Percentiles rank a stretch among this genome's conserved stretches.
Conservation (phyloP, 2,113 vertebrate species). For the Muntiacus reevesi region DNA sequence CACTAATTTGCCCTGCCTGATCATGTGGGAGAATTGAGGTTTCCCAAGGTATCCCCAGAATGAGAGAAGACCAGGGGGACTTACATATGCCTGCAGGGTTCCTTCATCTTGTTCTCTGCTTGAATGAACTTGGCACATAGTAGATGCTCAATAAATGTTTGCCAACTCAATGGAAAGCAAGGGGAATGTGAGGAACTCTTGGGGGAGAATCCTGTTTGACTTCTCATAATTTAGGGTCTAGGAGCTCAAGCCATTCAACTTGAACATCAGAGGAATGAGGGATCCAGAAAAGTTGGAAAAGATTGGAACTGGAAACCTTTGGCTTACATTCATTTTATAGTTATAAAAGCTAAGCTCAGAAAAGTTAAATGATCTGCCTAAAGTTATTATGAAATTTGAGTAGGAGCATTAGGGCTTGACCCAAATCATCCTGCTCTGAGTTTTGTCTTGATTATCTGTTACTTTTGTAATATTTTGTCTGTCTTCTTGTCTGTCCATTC, state of each 20-base stretch:
- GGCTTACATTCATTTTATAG: not conserved
- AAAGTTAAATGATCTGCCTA: not conserved
- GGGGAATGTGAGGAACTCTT: not conserved
- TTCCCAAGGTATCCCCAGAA: not conserved
- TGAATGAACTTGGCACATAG: not conserved
- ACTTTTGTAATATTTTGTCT: not conserved
- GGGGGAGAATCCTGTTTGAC: not conserved
- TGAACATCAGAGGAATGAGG: too few species aligned
- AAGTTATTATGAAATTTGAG: not conserved
- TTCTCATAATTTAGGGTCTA: not conserved
- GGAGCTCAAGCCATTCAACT: not conserved
- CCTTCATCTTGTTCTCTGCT: not conserved
- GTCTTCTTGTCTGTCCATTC: not conserved
- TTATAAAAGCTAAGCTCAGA: not conserved
- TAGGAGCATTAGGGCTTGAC: not conserved
- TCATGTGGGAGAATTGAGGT: not conserved
- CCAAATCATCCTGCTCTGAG: not conserved
- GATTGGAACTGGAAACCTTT: not conserved
- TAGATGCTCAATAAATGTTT: not conserved
- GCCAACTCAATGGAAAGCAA: not conserved
- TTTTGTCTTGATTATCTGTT: not conserved
- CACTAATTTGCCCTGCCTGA: accelerated
- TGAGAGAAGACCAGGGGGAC: not conserved
- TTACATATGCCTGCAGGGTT: not conserved
- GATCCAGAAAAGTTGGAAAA: not conserved